phyloP scores from a whole-genome alignment of 2,113 vertebrate species.

The Coracopsis vasa region DNA sequence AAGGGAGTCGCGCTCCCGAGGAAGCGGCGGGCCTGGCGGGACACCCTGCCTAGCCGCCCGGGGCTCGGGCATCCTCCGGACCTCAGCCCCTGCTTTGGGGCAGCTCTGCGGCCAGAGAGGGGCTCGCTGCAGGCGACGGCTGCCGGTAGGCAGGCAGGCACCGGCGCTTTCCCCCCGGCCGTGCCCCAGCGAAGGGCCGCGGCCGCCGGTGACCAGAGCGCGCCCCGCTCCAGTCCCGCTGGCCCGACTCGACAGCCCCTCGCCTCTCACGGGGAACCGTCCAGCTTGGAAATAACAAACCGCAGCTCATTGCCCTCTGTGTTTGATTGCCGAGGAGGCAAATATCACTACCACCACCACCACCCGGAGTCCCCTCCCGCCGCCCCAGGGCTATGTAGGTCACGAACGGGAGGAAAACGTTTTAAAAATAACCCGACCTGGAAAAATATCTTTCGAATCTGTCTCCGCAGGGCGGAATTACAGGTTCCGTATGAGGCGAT shows the following conservation, averaged over 20 bases:
- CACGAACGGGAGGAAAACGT: not conserved
- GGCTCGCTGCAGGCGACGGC: not conserved
- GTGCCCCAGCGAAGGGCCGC: not conserved
- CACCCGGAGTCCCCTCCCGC: not conserved
- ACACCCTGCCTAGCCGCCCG: not conserved
- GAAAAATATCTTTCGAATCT: not conserved
- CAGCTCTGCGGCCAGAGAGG: too few relatives aligned
- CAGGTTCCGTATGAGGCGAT: not conserved
- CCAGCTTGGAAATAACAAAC: not conserved
- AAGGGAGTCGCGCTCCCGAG: not conserved
- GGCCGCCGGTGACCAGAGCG: not conserved
- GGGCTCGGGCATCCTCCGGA: too few relatives aligned
- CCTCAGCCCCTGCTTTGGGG: not conserved
- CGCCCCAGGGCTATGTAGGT: constrained; percentile 1
- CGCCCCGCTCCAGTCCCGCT: not conserved
- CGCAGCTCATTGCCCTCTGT: not conserved
- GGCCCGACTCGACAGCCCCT: not conserved
- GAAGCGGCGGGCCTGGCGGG: not conserved
- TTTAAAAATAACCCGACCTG: constrained; percentile 14
- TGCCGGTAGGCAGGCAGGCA: too few relatives aligned
- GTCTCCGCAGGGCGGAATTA: not conserved
- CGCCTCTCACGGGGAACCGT: not conserved
- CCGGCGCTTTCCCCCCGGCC: not conserved
- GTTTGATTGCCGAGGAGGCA: not conserved
- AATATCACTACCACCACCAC: not conserved